Evolutionary conservation across 2,888 invertebrate species (phyloP).

Genomic region (Amphiduros pacificus): DNA sequence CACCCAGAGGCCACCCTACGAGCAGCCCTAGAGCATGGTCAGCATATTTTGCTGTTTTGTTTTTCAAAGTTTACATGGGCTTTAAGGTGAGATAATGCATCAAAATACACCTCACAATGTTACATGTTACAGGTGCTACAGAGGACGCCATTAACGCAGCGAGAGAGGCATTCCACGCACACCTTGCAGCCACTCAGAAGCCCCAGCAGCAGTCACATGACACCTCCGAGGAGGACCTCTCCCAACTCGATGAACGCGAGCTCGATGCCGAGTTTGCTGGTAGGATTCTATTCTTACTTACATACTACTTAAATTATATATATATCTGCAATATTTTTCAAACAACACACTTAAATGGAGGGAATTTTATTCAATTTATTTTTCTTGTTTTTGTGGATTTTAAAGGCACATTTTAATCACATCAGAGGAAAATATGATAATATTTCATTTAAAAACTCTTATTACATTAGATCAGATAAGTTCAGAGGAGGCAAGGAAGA

Average conservation of each 20-base stretch:
- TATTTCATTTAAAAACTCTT: too few relatives aligned
- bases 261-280: constrained; percentile 60
- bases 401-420: too few relatives aligned
- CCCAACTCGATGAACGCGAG: constrained; percentile 67
- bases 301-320: too few relatives aligned
- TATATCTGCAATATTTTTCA: too few relatives aligned
- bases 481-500: too few relatives aligned
- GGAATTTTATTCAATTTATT: too few relatives aligned
- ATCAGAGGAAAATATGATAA: too few relatives aligned
- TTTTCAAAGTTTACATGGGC: neutral
- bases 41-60: neutral
- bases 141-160: constrained; percentile 94
- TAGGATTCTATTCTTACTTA: constrained; percentile 29
- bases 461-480: too few relatives aligned
- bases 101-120: neutral
- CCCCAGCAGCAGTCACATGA: constrained; percentile 73
- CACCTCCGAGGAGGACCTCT: constrained; percentile 78
- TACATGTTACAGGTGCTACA: constrained; percentile 68
- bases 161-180: constrained; percentile 90
- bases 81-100: neutral
- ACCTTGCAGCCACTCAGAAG: constrained; percentile 75
- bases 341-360: too few relatives aligned
- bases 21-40: constrained; percentile 76
- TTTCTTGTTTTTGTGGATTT: too few relatives aligned
- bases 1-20: constrained; percentile 82